Evolutionary conservation across 2,888 invertebrate genomes (phyloP), one percentile per base, ranked within the genome.

Genomic region (Hipparchia sbordonii): DNA sequence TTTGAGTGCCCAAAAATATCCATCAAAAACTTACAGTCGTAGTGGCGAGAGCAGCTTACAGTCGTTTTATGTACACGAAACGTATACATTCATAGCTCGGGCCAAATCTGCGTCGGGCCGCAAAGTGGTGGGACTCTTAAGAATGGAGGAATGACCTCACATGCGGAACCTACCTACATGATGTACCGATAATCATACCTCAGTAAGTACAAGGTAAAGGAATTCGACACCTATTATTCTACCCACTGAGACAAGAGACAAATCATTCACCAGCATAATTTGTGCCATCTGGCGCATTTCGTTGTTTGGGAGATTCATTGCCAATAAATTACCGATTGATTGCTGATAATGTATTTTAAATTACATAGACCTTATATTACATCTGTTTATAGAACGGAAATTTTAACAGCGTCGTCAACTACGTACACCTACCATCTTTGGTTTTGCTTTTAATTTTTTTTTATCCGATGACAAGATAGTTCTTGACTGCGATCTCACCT

Each of bases 141-240:
- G 12, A n/a, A 54, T 54, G n/a, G n/a, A n/a, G 54, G 12, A 12
- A 52, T 12, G 52, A 12, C 9, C n/a, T 13, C n/a, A 48, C 56
- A 56, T 6, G 13, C 13, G 13, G 13, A 13, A 6, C 23, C 13
- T 57, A 7, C 13, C 48, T 48, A 48, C 48, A 48, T 23, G 7
- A 23, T 57, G 4, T 51, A 12, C 2, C 7, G 33, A 23, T 10
- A 0, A 61, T 48, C 5, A 12, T 62, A 48, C 6, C 5, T 39
- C 5, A 39, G 39, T 39, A 39, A 39, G 63, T 48, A 23, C 23
- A 23, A 9, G 6, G 48, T 13, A 60, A 62, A 65, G 52, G 65
- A 33, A 52, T 65, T 51, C 65, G 12, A 65, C 51, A 33, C 33
- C 65, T 65, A 65, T 65, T 65, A 52, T 65, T 52, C 51, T 23